Base-by-base conservation (phyloP, 2,797 vertebrate genomes). In the Picus viridis region DNA sequence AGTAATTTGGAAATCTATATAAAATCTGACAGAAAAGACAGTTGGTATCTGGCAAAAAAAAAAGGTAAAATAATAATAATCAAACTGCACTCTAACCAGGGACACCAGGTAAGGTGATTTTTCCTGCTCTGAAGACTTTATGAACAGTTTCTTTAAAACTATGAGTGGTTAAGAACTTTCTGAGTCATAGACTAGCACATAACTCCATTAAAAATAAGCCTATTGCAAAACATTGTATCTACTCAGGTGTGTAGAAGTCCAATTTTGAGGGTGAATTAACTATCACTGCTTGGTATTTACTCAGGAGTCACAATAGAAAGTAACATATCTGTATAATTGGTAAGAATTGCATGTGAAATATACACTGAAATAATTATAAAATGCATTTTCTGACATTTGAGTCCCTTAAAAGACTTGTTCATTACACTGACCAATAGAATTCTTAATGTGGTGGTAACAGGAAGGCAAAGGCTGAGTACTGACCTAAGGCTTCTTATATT, bases 181-280 rank as follows among this genome's bases (percentile, higher is more conserved):
- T 58, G 36, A 86, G 36, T 54, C 27, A 43, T 2, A 64, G 12
- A 43, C 17, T 68, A 49, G 13, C 11, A 36, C 7, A 34, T 6
- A 64, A 3, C 6, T 82, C 19, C 0, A 0, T 24, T 32, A 32
- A 64, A 75, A 65, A 74, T 39, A 70, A 73, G 3, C 3, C 2
- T 69, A 4, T 24, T 26, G 5, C 0, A 1, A 83, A 22, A 18
- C 10, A 12, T 2, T 64, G 3, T 4, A 7, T 61, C 7, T 19
- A 17, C 24, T 39, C 5, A 49, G 1, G 2, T 45, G 4, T 15
- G 4, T 2, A 26, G 5, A 62, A 89, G 6, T 69, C 13, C 24
- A 27, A 0, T 73, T 74, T 13, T 75, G 13, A 39, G 7, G 5
- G 14, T 30, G 4, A 12, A 32, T 59, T 79, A 62, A 43, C 16